phyloP scores from a whole-genome alignment of 2,797 vertebrate genomes.

The Gorsachius magnificus region DNA sequence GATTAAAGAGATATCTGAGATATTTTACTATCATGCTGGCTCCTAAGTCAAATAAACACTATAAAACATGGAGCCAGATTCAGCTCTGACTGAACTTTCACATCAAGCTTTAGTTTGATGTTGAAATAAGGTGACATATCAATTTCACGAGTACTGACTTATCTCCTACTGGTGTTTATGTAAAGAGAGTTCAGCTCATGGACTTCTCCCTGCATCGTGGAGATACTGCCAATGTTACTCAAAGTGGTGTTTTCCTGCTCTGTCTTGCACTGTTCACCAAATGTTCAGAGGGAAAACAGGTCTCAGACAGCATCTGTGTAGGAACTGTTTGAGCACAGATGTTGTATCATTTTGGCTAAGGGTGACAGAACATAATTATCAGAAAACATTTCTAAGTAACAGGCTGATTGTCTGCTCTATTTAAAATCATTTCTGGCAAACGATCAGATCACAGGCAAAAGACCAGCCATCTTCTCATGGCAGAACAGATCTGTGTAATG shows the following conservation, averaged over 20 bases:
- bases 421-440: conserved; percentile 1
- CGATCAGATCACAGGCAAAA: not conserved
- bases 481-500: not conserved
- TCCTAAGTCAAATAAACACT: conserved; percentile 39
- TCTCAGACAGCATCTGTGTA: not conserved
- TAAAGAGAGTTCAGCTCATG: not conserved
- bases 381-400: conserved; percentile 8
- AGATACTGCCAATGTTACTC: not conserved
- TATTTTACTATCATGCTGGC: conserved; percentile 30
- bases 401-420: not conserved
- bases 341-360: not conserved
- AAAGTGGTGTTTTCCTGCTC: not conserved
- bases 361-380: not conserved
- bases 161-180: conserved; percentile 34
- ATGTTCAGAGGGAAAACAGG: not conserved
- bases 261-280: not conserved
- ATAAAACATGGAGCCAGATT: not conserved
- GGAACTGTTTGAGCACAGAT: not conserved
- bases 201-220: not conserved
- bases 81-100: conserved; percentile 43
- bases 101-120: conserved; percentile 27
- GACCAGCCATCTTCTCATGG: not conserved
- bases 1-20: conserved; percentile 22
- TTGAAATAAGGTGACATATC: conserved; percentile 35
- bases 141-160: conserved; percentile 46